Percentiles rank a stretch among this genome's conserved stretches.
Evolutionary conservation across 2,797 vertebrate genomes (phyloP).

Genomic region (Aldrovandia affinis): DNA sequence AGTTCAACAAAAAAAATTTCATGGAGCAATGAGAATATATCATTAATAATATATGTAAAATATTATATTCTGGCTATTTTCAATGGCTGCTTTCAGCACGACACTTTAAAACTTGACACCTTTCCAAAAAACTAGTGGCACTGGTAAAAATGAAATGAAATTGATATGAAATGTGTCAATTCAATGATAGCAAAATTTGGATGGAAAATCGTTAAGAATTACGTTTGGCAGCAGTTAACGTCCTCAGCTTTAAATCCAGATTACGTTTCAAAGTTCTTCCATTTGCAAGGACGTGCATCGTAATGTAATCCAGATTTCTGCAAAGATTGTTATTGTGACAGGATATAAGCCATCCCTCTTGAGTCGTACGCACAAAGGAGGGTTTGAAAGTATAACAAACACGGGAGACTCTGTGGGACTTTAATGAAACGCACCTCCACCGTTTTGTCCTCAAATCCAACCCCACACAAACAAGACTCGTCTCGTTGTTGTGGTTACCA

Average conservation of each 20-base stretch:
- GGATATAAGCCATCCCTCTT: background rate
- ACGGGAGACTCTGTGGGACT: too few relatives aligned
- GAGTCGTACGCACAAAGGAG: slow-evolving; percentile 5
- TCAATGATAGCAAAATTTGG: background rate
- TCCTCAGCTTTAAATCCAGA: background rate
- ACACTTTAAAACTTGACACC: too few relatives aligned
- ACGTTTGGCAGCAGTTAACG: background rate
- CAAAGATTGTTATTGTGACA: background rate
- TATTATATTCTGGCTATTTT: too few relatives aligned
- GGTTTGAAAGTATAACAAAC: background rate
- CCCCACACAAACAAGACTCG: background rate
- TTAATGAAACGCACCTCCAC: background rate
- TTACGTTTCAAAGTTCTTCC: background rate
- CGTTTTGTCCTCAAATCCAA: background rate
- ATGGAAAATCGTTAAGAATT: background rate
- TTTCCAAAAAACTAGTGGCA: background rate
- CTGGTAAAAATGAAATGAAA: background rate
- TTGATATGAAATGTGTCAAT: background rate
- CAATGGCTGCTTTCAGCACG: background rate
- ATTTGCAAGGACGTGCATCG: background rate
- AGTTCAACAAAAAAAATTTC: too few relatives aligned
- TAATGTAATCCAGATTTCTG: background rate
- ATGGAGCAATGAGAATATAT: too few relatives aligned
- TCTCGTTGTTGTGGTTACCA: slow-evolving; percentile 2
- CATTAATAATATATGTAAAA: too few relatives aligned